phyloP scores from a whole-genome alignment of 2,888 invertebrate genomes.

The Cataglyphis cursor region DNA sequence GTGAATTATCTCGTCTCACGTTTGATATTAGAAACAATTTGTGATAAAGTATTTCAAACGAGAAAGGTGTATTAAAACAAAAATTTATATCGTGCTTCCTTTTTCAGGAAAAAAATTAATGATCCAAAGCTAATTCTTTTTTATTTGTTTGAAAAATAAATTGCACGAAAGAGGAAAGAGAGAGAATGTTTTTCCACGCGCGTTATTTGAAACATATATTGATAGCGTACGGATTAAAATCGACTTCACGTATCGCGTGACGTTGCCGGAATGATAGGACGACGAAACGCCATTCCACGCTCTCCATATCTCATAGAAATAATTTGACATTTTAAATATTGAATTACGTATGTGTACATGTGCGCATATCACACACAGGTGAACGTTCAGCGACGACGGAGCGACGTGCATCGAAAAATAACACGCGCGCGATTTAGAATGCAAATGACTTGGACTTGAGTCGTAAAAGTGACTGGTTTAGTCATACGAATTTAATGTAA shows the following conservation, averaged over 20 bases:
- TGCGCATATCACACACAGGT: neutral
- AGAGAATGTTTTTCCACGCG: conserved; percentile 14
- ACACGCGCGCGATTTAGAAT: neutral
- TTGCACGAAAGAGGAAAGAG: neutral
- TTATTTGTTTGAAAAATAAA: neutral
- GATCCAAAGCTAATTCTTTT: neutral
- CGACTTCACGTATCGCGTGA: conserved; percentile 1
- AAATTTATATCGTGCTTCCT: neutral
- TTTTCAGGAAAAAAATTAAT: neutral
- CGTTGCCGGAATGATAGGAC: neutral
- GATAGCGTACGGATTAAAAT: conserved; percentile 1
- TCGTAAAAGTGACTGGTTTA: conserved; percentile 5
- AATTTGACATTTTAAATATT: conserved; percentile 40
- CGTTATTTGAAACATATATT: neutral
- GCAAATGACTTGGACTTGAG: neutral
- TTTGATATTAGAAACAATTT: neutral
- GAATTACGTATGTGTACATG: neutral
- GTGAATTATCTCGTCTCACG: neutral
- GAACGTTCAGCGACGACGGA: neutral
- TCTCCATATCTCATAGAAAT: neutral
- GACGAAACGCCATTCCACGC: neutral
- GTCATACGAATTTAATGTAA: conserved; percentile 13
- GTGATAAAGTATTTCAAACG: neutral
- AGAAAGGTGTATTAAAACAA: neutral
- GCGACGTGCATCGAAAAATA: conserved; percentile 1